A percentile compares a stretch with the other conserved stretches of the same genome.
Conservation (phyloP, 2,113 vertebrate species). For the Ammodytes marinus region DNA sequence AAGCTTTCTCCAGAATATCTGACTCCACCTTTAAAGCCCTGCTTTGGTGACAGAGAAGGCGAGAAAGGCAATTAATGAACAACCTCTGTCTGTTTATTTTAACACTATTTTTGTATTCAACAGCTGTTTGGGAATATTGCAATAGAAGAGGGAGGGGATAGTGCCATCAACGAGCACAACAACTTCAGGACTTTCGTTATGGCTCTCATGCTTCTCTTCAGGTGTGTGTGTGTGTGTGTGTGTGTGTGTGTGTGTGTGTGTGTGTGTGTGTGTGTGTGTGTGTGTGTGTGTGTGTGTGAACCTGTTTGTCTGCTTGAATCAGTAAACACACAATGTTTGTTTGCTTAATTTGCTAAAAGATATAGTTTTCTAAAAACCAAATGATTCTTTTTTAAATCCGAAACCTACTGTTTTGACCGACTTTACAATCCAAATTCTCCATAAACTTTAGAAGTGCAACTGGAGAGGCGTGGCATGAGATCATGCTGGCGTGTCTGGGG, state of each 20-base stretch:
- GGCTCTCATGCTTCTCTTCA: slow-evolving; percentile 98
- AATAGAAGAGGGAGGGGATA: slow-evolving; percentile 89
- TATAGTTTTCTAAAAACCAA: not conserved
- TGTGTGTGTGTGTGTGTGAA: slow-evolving; percentile 72
- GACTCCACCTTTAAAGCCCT: not conserved
- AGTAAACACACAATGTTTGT: not conserved
- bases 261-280: slow-evolving; percentile 8
- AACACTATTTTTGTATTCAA: slow-evolving; percentile 50
- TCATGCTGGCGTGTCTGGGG: slow-evolving; percentile 96
- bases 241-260: not conserved
- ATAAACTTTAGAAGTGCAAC: slow-evolving; percentile 91
- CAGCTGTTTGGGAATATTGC: slow-evolving; percentile 98
- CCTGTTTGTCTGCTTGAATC: not conserved
- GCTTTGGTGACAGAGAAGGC: not conserved
- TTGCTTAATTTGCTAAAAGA: not conserved
- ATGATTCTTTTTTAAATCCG: not conserved
- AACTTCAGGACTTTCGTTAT: slow-evolving; percentile 98
- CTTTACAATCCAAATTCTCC: not conserved
- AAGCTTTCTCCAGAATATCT: no score
- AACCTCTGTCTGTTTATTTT: not conserved
- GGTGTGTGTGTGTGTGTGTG: slow-evolving; percentile 82
- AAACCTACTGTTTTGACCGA: not conserved
- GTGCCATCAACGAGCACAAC: slow-evolving; percentile 96
- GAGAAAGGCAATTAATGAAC: not conserved
- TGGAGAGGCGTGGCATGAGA: slow-evolving; percentile 98